phyloP scores from a whole-genome alignment of 2,113 vertebrate species.

The Coracopsis vasa region DNA sequence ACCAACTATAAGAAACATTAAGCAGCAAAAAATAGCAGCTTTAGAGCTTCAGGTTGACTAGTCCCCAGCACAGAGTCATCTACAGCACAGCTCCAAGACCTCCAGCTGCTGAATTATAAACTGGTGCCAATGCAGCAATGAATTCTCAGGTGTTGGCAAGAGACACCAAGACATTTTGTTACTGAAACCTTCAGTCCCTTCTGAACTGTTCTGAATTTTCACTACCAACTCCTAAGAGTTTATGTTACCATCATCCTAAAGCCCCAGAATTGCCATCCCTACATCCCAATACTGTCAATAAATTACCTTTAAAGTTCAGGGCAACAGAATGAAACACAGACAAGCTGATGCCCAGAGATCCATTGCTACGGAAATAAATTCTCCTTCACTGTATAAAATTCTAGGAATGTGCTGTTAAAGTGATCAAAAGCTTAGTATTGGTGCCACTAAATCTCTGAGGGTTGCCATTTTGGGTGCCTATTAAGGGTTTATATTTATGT shows the following conservation, averaged over 20 bases:
- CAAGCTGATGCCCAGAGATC: neutral
- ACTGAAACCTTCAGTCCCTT: neutral
- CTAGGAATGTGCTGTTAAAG: conserved; percentile 4
- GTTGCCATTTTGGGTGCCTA: conserved; percentile 40
- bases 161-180: neutral
- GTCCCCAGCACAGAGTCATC: rapidly evolving
- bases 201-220: neutral
- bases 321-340: neutral
- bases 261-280: neutral
- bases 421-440: conserved; percentile 27
- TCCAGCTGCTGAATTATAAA: neutral
- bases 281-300: neutral
- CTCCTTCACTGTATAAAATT: neutral
- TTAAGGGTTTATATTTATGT: conserved; percentile 52
- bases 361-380: conserved; percentile 10
- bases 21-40: neutral
- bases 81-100: neutral
- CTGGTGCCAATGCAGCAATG: neutral
- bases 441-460: conserved; percentile 29
- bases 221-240: neutral
- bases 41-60: neutral
- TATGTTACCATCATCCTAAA: neutral
- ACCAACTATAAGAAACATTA: neutral
- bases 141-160: neutral
- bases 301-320: neutral